Evolutionary conservation across 2,797 vertebrate species (phyloP).

Genomic region (Helicolenus hilgendorfi): DNA sequence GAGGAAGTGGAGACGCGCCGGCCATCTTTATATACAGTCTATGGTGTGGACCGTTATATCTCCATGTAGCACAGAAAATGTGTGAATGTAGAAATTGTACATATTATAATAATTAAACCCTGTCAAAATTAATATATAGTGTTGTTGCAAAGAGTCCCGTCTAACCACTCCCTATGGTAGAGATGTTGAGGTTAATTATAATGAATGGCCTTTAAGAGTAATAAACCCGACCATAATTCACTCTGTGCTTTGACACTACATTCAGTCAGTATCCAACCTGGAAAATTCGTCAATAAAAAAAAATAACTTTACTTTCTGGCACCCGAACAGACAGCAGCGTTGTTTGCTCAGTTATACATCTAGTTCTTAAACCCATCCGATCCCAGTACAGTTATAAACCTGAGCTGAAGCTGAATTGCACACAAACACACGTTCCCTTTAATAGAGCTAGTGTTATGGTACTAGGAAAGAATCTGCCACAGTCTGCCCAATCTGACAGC

Average conservation of each 20-base stretch:
- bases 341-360: slow-evolving; percentile 44
- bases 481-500: slow-evolving; percentile 82
- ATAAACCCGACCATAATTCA: slow-evolving; percentile 40
- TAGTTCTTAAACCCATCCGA: slow-evolving; percentile 41
- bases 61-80: neutral
- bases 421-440: slow-evolving; percentile 44
- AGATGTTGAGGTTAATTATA: slow-evolving; percentile 25
- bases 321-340: slow-evolving; percentile 23
- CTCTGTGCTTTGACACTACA: slow-evolving; percentile 14
- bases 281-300: slow-evolving; percentile 42
- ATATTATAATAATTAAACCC: neutral
- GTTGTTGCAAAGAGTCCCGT: neutral
- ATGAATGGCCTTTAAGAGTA: slow-evolving; percentile 1
- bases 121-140: neutral
- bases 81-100: neutral
- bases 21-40: no score
- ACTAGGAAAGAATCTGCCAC: slow-evolving; percentile 89
- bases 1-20: no score
- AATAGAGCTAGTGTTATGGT: slow-evolving; percentile 83
- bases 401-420: slow-evolving; percentile 32
- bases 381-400: slow-evolving; percentile 58
- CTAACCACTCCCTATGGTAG: neutral
- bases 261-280: slow-evolving; percentile 21
- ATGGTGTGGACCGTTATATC: neutral
- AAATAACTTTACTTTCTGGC: slow-evolving; percentile 20